These are phyloP conservation scores for Sebastes steindachneri DNA, from an alignment of 2,797 vertebrate species.

Conservation along the genomic window DNA sequence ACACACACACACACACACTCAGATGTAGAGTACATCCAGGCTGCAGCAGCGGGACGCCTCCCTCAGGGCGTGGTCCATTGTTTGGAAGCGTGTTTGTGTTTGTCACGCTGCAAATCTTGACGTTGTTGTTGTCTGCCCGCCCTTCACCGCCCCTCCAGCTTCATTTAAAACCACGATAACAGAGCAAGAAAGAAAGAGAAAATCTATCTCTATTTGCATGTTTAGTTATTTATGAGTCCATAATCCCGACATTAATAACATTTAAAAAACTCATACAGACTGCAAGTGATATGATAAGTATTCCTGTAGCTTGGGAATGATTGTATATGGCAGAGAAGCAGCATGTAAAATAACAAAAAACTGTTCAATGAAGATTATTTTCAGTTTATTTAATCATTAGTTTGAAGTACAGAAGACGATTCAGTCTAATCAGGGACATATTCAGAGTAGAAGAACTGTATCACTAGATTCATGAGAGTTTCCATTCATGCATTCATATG, in stretches of 20 bases:
- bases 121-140: not conserved
- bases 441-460: not conserved
- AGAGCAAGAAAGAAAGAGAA: not conserved
- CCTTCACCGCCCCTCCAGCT: not conserved
- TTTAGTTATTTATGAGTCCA: not conserved
- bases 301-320: not conserved
- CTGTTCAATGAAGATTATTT: not conserved
- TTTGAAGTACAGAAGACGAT: not conserved
- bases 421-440: not conserved
- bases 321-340: too few species aligned
- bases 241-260: not conserved
- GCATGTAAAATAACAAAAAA: not conserved
- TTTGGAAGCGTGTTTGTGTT: conserved; percentile 39
- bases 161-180: not conserved
- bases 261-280: not conserved
- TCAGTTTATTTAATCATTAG: not conserved
- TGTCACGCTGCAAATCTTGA: conserved; percentile 6
- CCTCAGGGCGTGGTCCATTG: conserved; percentile 57
- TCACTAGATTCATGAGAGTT: conserved; percentile 9
- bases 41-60: conserved; percentile 28
- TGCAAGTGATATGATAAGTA: not conserved
- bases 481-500: conserved; percentile 18
- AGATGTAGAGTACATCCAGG: not conserved
- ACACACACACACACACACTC: not conserved
- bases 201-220: not conserved